Percentiles rank a stretch among this genome's conserved stretches.
Evolutionary conservation across 2,113 vertebrate genomes (phyloP).

Genomic region (Plestiodon gilberti): DNA sequence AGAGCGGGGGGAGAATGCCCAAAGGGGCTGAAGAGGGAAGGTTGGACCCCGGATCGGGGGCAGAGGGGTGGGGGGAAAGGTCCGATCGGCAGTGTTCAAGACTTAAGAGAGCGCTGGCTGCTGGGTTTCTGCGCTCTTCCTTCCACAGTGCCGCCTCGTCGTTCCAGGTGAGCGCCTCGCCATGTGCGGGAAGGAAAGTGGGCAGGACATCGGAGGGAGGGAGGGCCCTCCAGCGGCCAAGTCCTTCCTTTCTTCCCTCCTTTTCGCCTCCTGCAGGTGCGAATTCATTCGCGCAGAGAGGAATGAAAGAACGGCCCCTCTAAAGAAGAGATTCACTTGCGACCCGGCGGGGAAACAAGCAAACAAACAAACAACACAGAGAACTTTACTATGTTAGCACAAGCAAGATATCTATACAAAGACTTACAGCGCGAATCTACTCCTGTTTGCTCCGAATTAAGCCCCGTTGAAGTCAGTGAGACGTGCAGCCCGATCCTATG

Average conservation of each 20-base stretch:
- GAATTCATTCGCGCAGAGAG: background rate
- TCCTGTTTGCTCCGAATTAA: too few relatives aligned
- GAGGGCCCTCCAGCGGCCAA: background rate
- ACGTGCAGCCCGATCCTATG: too few relatives aligned
- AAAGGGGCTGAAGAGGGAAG: background rate
- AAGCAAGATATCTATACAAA: too few relatives aligned
- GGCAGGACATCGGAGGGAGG: background rate
- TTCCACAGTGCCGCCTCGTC: conserved; percentile 47
- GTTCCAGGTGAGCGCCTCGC: conserved; percentile 52
- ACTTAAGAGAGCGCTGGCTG: conserved; percentile 16
- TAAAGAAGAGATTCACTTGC: background rate
- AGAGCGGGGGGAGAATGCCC: background rate
- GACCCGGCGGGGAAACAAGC: too few relatives aligned
- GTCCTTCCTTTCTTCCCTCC: background rate
- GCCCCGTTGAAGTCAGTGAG: too few relatives aligned
- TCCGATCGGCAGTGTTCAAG: background rate
- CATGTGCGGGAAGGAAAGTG: background rate
- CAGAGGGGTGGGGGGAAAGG: too few relatives aligned
- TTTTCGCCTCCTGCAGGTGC: background rate
- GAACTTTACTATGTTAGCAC: too few relatives aligned
- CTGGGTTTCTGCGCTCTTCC: conserved; percentile 34
- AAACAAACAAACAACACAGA: too few relatives aligned
- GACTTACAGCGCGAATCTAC: too few relatives aligned
- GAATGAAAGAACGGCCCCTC: background rate
- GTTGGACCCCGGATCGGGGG: background rate